A percentile compares a stretch with the other conserved stretches of the same genome.
phyloP scores from a whole-genome alignment of 1,140 invertebrate species.

The Magallana gigas region DNA sequence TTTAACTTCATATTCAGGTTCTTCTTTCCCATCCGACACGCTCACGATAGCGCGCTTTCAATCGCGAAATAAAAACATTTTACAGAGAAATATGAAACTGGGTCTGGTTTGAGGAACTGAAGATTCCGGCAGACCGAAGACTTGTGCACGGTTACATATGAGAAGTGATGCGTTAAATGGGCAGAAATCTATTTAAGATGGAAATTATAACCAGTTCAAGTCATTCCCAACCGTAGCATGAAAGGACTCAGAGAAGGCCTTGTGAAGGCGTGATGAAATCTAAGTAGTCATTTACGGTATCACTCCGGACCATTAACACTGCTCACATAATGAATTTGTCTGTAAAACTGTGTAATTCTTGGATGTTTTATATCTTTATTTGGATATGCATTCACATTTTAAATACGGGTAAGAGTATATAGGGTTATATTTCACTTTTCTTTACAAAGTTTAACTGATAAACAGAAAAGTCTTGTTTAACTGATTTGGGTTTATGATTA shows the following conservation, averaged over 20 bases:
- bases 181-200: slow-evolving; percentile 20
- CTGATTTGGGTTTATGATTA: not conserved
- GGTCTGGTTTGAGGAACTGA: not conserved
- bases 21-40: not conserved
- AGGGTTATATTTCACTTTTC: too few species aligned
- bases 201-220: slow-evolving; percentile 7
- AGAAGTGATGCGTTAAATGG: slow-evolving; percentile 33
- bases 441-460: too few species aligned
- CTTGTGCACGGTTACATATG: slow-evolving; percentile 19
- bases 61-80: not conserved
- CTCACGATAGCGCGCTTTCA: not conserved
- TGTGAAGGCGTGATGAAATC: not conserved
- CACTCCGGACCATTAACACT: not conserved
- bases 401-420: not conserved
- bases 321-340: not conserved
- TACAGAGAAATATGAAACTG: not conserved
- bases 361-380: not conserved
- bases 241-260: not conserved
- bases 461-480: too few species aligned
- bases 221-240: not conserved
- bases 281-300: not conserved
- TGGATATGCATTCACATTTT: not conserved
- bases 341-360: not conserved
- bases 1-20: not conserved
- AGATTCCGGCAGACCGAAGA: not conserved